Percentiles rank a stretch among this genome's conserved stretches.
phyloP scores from a whole-genome alignment of 92 coral and sea anemone genomes.

The Phenganax marumi region DNA sequence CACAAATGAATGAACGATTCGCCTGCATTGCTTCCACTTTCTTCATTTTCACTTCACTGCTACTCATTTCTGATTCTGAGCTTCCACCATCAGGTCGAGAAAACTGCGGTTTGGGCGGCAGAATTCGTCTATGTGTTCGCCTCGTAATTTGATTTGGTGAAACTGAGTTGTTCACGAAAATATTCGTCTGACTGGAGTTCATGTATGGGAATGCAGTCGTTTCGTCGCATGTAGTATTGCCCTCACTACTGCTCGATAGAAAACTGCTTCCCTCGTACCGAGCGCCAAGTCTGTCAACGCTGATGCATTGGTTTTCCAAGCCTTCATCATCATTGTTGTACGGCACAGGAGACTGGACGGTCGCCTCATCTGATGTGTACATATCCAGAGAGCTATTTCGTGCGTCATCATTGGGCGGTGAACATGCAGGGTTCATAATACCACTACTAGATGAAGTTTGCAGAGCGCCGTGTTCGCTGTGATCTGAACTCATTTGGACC shows the following conservation, averaged over 20 bases:
- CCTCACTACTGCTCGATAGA: constrained; percentile 30
- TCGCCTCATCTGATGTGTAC: constrained; percentile 7
- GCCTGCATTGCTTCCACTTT: neutral
- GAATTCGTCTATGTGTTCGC: neutral
- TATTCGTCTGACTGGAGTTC: neutral
- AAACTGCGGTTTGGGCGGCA: neutral
- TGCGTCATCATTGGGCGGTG: neutral
- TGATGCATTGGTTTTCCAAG: neutral
- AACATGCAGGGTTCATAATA: constrained; percentile 2
- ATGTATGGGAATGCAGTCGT: too few relatives aligned
- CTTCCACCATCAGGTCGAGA: neutral
- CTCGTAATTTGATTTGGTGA: neutral
- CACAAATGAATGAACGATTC: neutral
- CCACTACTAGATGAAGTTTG: neutral
- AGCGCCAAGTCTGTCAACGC: neutral
- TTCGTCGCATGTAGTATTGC: constrained; percentile 9
- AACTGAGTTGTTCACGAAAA: neutral
- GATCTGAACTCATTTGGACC: neutral
- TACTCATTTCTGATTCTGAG: constrained; percentile 1
- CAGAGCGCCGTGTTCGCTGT: neutral
- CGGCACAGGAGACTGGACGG: neutral
- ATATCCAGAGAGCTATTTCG: constrained; percentile 10
- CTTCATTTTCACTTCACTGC: neutral
- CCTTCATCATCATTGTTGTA: neutral
- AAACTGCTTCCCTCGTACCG: constrained; percentile 27